Base-by-base conservation (phyloP, 1,140 invertebrate genomes). In the Drosophila suzukii region DNA sequence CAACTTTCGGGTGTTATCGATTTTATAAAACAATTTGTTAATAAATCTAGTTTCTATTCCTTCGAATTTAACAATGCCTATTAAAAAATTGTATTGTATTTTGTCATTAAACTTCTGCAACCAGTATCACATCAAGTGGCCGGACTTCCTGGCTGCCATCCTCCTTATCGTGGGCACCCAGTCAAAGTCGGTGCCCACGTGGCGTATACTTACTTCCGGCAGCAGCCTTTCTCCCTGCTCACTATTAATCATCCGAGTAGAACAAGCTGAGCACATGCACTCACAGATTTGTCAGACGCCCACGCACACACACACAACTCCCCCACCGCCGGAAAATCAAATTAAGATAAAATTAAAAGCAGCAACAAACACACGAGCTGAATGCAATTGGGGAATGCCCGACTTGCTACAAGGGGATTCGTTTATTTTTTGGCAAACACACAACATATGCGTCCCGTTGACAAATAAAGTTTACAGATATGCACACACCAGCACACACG, bases 381-480 rank as follows among this genome's bases (percentile, higher is more conserved):
- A 63, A 62, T 71, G 65, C 65, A 70, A 39, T 17, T 38, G 46
- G 63, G 58, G 54, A 51, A 57, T 30, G 30, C 54, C 39, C 44
- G 27, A 43, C 41, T 38, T 60, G 24, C 39, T 70, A 51, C 59
- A 55, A 24, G 59, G 43, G 67, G 44, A 76, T 76, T 56, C 66
- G 73, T 85, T 78, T 77, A 72, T 58, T 85, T 85, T 85, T 85
- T 85, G 78, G 82, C 81, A 80, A 84, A 61, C 77, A 84, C 50
- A 85, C 82, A 85, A 67, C 81, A 85, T 81, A 85, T 85, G 82
- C 78, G 82, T 81, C 82, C 81, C 82, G 82, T 85, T 85, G 82
- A 85, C 82, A 85, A 85, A 85, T 85, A 85, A 85, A 85, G 65
- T 85, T 85, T 85, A 81, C 82, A 85, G 70, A 86, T 85, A 85